Conservation (phyloP, 1,140 invertebrate species). For the Brachionus koreanus region DNA sequence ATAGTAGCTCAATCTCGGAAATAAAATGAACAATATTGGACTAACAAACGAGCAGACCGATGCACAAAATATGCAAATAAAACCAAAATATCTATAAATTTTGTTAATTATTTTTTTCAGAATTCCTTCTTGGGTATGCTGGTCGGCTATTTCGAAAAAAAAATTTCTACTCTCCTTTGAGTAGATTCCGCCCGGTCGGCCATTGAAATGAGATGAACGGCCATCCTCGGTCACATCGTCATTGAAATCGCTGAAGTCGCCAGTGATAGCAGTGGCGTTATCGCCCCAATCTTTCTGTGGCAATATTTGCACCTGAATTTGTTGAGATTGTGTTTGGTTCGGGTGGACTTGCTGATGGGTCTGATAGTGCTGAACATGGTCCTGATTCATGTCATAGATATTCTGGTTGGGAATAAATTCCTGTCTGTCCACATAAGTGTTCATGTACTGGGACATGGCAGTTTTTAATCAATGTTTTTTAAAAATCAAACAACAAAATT, state of each 20-base stretch:
- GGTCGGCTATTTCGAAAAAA: conserved; percentile 8
- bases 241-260: conserved; percentile 91
- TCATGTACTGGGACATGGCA: conserved; percentile 19
- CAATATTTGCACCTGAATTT: conserved; percentile 84
- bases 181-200: conserved; percentile 64
- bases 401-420: neutral
- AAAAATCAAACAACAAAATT: neutral
- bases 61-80: conserved; percentile 14
- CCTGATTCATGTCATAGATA: neutral
- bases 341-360: conserved; percentile 10
- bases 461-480: neutral
- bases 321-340: conserved; percentile 60
- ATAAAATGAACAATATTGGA: conserved; percentile 84
- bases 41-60: conserved; percentile 79
- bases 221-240: conserved; percentile 43
- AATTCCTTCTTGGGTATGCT: neutral
- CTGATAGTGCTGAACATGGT: conserved; percentile 18
- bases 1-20: conserved; percentile 67
- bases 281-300: conserved; percentile 94
- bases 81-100: conserved; percentile 34
- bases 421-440: neutral
- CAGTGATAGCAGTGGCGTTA: conserved; percentile 91
- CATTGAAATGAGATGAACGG: conserved; percentile 26
- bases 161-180: conserved; percentile 27
- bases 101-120: conserved; percentile 12